Evolutionary conservation across 2,113 vertebrate species (phyloP).

Genomic region (Ceyx cyanopectus): DNA sequence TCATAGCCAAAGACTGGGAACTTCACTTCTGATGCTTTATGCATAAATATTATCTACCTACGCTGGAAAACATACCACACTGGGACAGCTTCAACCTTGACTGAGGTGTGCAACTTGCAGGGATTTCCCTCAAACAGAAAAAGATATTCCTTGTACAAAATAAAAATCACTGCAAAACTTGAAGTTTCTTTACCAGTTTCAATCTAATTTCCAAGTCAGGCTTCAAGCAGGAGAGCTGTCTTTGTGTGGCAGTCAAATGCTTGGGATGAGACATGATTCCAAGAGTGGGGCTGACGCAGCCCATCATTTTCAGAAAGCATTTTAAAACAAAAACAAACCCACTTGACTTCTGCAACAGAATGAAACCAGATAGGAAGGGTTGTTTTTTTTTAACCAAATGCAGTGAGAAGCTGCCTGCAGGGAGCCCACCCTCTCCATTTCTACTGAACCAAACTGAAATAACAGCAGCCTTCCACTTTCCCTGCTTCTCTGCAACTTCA

Average conservation of each 20-base stretch:
- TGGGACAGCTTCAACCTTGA: background rate
- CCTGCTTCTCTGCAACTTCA: background rate
- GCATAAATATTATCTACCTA: constrained; percentile 8
- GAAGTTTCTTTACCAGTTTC: background rate
- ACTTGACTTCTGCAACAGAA: background rate
- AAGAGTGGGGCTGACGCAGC: background rate
- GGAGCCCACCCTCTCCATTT: background rate
- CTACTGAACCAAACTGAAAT: background rate
- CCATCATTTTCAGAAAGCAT: background rate
- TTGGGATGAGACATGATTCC: background rate
- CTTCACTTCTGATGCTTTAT: background rate
- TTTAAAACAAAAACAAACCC: background rate
- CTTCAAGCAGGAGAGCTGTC: background rate
- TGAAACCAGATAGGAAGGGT: background rate
- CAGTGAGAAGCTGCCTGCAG: background rate
- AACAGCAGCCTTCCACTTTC: background rate
- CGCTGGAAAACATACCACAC: background rate
- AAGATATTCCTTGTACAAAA: background rate
- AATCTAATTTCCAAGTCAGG: background rate
- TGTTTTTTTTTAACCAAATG: background rate
- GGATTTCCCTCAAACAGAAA: background rate
- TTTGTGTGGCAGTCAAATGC: background rate
- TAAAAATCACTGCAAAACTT: background rate
- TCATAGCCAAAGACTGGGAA: constrained; percentile 50
- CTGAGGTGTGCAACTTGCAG: background rate